phyloP scores from a whole-genome alignment of 2,888 invertebrate species.

The Apodemia zela region DNA sequence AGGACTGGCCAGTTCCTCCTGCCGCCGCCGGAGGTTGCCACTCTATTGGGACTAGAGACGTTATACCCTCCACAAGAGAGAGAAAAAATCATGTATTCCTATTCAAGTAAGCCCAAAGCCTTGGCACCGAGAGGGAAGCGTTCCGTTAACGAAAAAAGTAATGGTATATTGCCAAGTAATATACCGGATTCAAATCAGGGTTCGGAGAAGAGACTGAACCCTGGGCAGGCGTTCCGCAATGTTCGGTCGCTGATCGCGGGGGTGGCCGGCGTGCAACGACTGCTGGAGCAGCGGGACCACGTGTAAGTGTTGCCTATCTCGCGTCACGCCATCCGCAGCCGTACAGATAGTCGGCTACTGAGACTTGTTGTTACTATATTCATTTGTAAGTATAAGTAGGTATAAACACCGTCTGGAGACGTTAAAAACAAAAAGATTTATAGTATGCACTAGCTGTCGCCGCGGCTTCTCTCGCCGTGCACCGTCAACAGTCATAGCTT shows the following conservation, averaged over 20 bases:
- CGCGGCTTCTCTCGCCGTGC: too few species aligned
- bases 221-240: conserved; percentile 36
- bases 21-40: conserved; percentile 87
- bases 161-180: conserved; percentile 23
- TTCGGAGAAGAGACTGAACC: conserved; percentile 25
- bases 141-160: conserved; percentile 36
- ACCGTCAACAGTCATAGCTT: too few species aligned
- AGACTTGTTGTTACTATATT: too few species aligned
- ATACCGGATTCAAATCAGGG: conserved; percentile 31
- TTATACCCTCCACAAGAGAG: conserved; percentile 53
- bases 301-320: conserved; percentile 30
- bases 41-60: conserved; percentile 80
- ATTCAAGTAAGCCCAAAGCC: conserved; percentile 83
- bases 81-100: conserved; percentile 80
- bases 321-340: too few species aligned
- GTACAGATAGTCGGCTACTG: too few species aligned
- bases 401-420: too few species aligned
- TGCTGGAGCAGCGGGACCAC: conserved; percentile 34
- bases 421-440: too few species aligned
- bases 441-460: too few species aligned
- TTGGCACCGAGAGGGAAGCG: conserved; percentile 50
- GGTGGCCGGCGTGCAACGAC: conserved; percentile 49
- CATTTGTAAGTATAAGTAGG: too few species aligned
- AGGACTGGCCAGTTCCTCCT: conserved; percentile 88
- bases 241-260: conserved; percentile 57